phyloP scores from a whole-genome alignment of 2,888 invertebrate species.

The Rhaphigaster nebulosa region DNA sequence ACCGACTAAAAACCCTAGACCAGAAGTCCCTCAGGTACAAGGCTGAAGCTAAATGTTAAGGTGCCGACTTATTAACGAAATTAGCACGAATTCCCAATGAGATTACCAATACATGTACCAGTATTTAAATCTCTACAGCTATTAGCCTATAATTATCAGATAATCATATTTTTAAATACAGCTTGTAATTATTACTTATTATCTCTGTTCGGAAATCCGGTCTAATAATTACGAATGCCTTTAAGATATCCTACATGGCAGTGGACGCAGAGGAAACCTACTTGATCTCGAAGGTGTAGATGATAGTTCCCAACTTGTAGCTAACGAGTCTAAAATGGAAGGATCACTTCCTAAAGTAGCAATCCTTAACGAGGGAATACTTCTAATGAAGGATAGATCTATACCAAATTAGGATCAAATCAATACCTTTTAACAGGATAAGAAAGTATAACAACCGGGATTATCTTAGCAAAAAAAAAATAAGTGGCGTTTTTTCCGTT shows the following conservation, averaged over 20 bases:
- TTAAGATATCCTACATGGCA: neutral
- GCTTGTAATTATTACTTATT: neutral
- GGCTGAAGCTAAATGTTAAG: neutral
- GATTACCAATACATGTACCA: neutral
- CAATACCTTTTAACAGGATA: neutral
- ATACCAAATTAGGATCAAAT: neutral
- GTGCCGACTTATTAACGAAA: neutral
- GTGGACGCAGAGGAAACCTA: neutral
- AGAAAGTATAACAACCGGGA: neutral
- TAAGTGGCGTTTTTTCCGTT: no score
- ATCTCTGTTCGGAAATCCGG: neutral
- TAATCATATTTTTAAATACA: neutral
- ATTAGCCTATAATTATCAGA: neutral
- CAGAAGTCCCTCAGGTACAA: neutral
- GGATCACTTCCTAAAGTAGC: neutral
- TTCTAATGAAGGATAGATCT: neutral
- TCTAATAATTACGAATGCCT: neutral
- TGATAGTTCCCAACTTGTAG: neutral
- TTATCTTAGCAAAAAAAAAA: neutral
- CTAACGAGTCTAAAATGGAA: neutral
- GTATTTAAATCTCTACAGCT: neutral
- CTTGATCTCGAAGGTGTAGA: neutral
- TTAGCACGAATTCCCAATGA: neutral
- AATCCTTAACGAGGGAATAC: neutral
- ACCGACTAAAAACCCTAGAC: neutral